Conservation (phyloP, 1,140 invertebrate species). For the Papilio machaon region DNA sequence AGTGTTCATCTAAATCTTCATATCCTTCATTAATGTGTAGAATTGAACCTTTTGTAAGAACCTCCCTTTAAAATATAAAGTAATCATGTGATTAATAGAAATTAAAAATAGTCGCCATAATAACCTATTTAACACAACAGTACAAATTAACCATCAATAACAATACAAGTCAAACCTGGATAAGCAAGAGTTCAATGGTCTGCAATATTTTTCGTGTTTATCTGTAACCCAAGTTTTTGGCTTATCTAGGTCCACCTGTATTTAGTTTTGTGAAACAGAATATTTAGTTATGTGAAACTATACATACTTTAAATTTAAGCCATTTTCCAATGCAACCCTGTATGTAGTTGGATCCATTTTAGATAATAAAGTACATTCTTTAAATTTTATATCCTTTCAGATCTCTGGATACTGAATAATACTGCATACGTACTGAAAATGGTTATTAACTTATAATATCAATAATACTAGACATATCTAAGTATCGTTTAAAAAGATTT, state of each 20-base stretch:
- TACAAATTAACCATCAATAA: background rate
- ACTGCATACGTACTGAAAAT: background rate
- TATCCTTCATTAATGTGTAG: conserved; percentile 70
- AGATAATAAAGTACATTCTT: conserved; percentile 10
- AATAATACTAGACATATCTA: too few relatives aligned
- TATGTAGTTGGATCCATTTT: conserved; percentile 47
- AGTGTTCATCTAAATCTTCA: conserved; percentile 52
- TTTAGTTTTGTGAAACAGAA: too few relatives aligned
- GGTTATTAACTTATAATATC: too few relatives aligned
- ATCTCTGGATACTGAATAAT: background rate
- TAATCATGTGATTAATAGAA: background rate
- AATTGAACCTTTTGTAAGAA: conserved; percentile 66
- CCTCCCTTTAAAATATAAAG: conserved; percentile 54
- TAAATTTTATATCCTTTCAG: background rate
- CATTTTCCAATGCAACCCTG: conserved; percentile 61
- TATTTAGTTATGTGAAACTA: background rate
- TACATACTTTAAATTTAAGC: conserved; percentile 64
- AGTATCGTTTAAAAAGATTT: too few relatives aligned
- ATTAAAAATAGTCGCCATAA: background rate
- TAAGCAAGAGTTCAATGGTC: too few relatives aligned
- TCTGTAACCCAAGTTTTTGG: too few relatives aligned
- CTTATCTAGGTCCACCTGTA: too few relatives aligned
- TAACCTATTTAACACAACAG: too few relatives aligned
- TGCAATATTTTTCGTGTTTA: too few relatives aligned
- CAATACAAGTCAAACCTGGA: background rate